phyloP scores from a whole-genome alignment of 1,140 invertebrate species.

The Lepidotrigona ventralis region DNA sequence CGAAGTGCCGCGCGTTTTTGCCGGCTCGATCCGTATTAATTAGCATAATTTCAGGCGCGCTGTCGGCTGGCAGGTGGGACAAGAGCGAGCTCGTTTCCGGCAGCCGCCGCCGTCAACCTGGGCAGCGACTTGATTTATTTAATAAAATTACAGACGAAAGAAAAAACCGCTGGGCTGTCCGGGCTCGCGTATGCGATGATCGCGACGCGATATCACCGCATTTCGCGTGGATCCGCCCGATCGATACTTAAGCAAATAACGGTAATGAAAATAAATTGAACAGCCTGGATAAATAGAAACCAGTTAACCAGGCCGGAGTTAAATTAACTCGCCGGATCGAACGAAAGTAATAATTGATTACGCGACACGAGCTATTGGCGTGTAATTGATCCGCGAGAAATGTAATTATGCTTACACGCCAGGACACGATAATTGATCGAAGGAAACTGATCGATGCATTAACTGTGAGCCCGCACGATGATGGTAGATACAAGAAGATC shows the following conservation, averaged over 20 bases:
- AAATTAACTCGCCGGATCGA: not conserved
- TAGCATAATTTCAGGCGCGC: slow-evolving; percentile 48
- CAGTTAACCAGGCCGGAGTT: not conserved
- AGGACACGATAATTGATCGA: slow-evolving; percentile 3
- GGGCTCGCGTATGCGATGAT: not conserved
- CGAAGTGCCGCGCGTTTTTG: slow-evolving; percentile 4
- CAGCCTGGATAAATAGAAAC: not conserved
- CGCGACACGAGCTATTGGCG: not conserved
- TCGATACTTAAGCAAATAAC: slow-evolving; percentile 34
- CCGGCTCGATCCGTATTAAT: slow-evolving; percentile 40
- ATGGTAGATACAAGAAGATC: no score
- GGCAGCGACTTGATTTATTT: slow-evolving; percentile 45
- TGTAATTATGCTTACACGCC: not conserved
- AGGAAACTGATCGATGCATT: not conserved
- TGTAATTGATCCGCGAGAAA: not conserved
- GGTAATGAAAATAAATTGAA: slow-evolving; percentile 38
- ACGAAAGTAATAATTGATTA: slow-evolving; percentile 29
- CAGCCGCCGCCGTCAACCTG: slow-evolving; percentile 21
- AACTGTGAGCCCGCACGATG: no score
- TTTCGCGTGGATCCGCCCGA: not conserved
- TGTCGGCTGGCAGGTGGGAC: slow-evolving; percentile 42
- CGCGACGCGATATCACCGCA: not conserved
- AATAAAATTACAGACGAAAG: slow-evolving; percentile 47
- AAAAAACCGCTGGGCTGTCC: not conserved
- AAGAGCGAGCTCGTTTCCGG: slow-evolving; percentile 44